Evolutionary conservation across 2,797 vertebrate genomes (phyloP).

Genomic region (Margarornis squamiger): DNA sequence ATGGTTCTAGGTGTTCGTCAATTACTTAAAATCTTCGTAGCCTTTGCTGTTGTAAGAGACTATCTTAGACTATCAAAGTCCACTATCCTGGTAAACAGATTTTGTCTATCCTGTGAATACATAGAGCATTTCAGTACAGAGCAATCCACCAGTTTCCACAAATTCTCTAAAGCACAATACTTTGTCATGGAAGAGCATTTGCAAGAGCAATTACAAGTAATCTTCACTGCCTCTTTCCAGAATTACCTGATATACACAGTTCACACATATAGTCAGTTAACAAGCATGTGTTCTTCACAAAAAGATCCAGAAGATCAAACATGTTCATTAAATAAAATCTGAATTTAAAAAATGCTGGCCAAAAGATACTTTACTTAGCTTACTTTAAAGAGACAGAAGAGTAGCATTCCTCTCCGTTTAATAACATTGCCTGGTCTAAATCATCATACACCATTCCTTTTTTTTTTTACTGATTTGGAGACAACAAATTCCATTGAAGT

Average conservation of each 20-base stretch:
- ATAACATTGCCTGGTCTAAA: background rate
- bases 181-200: background rate
- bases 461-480: background rate
- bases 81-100: background rate
- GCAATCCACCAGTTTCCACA: background rate
- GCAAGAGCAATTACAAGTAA: background rate
- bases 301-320: background rate
- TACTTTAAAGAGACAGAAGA: slow-evolving; percentile 2
- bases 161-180: background rate
- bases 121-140: background rate
- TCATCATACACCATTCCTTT: background rate
- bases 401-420: background rate
- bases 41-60: background rate
- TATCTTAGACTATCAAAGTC: background rate
- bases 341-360: background rate
- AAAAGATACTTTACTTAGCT: background rate
- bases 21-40: background rate
- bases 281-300: background rate
- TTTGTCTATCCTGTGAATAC: background rate
- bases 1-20: background rate
- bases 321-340: background rate
- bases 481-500: background rate
- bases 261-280: background rate
- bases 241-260: background rate
- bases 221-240: background rate